Percentiles rank a stretch among this genome's conserved stretches.
phyloP scores from a whole-genome alignment of 2,888 invertebrate species.

The Chymomyza caudatula region DNA sequence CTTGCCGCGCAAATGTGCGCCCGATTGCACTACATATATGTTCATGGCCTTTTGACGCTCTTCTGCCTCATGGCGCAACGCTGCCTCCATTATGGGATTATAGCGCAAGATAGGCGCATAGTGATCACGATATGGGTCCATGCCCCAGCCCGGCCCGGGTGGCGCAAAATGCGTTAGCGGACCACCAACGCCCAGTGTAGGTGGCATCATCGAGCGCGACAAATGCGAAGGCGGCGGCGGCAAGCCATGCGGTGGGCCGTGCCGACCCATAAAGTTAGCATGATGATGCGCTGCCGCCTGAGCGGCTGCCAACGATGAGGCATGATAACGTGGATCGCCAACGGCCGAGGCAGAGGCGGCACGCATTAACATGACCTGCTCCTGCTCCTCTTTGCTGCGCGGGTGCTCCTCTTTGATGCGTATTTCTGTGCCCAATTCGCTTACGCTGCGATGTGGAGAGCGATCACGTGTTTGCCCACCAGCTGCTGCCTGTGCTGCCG shows the following conservation, averaged over 20 bases:
- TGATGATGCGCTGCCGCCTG: slow-evolving; percentile 76
- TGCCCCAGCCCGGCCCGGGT: slow-evolving; percentile 80
- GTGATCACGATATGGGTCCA: slow-evolving; percentile 84
- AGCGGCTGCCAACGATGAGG: slow-evolving; percentile 76
- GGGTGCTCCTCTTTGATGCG: slow-evolving; percentile 82
- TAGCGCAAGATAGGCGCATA: slow-evolving; percentile 85
- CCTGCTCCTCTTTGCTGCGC: slow-evolving; percentile 78
- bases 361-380: slow-evolving; percentile 78
- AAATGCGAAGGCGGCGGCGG: slow-evolving; percentile 79
- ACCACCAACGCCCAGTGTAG: slow-evolving; percentile 77
- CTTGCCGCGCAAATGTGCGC: slow-evolving; percentile 76
- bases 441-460: slow-evolving; percentile 87
- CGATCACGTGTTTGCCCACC: slow-evolving; percentile 80
- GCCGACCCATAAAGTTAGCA: slow-evolving; percentile 79
- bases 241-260: slow-evolving; percentile 77
- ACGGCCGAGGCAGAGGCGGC: slow-evolving; percentile 60
- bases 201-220: slow-evolving; percentile 80
- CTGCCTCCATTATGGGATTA: slow-evolving; percentile 88
- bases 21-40: slow-evolving; percentile 83
- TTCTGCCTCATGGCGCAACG: slow-evolving; percentile 87
- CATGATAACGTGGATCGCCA: slow-evolving; percentile 81
- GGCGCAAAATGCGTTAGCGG: slow-evolving; percentile 82
- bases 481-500: slow-evolving; percentile 74
- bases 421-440: slow-evolving; percentile 71
- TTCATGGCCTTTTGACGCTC: slow-evolving; percentile 87